phyloP scores from a whole-genome alignment of 2,888 invertebrate species.

The Hyposoter dolosus region DNA sequence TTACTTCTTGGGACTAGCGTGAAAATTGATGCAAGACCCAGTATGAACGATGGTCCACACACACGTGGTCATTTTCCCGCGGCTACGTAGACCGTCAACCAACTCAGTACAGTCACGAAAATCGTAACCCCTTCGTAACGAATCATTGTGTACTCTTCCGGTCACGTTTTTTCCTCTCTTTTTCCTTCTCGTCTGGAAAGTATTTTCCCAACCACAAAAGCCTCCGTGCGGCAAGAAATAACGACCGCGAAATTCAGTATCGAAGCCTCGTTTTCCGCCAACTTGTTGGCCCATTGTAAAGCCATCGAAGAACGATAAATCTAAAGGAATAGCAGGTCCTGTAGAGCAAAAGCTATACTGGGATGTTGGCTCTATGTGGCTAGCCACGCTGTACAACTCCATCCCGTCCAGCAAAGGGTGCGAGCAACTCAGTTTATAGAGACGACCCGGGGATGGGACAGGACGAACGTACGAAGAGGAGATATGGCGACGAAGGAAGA shows the following conservation, averaged over 20 bases:
- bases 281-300: conserved; percentile 83
- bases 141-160: conserved; percentile 52
- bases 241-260: conserved; percentile 53
- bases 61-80: conserved; percentile 76
- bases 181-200: conserved; percentile 1
- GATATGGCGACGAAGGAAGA: conserved; percentile 58
- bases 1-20: conserved; percentile 62
- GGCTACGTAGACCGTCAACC: neutral
- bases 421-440: conserved; percentile 79
- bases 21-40: conserved; percentile 65
- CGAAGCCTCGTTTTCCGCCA: conserved; percentile 79
- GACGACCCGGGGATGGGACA: conserved; percentile 73
- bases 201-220: neutral
- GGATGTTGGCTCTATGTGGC: conserved; percentile 50
- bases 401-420: conserved; percentile 70
- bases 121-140: conserved; percentile 74
- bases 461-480: conserved; percentile 58
- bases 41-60: conserved; percentile 75
- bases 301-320: conserved; percentile 83
- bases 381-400: conserved; percentile 37
- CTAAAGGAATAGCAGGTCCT: conserved; percentile 69
- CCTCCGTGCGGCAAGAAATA: neutral
- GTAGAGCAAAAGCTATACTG: conserved; percentile 53
- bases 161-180: conserved; percentile 51
- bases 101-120: conserved; percentile 68